Evolutionary conservation across 2,797 vertebrate genomes (phyloP).

Genomic region (Myotis pilosus): DNA sequence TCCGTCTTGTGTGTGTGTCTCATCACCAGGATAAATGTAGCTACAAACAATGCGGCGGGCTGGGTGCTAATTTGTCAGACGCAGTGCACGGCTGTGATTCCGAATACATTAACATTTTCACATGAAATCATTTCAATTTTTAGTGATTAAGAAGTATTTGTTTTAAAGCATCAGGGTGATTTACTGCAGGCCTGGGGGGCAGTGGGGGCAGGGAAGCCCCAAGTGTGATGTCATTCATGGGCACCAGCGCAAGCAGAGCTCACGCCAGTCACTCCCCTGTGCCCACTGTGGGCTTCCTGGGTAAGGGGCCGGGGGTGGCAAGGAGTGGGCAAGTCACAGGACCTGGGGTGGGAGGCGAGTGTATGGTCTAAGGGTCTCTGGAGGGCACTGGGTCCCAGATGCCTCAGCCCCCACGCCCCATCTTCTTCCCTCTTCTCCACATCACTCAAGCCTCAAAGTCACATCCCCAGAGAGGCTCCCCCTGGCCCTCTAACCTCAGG

Average conservation of each 20-base stretch:
- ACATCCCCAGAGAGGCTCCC: background rate
- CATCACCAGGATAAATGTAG: constrained; percentile 71
- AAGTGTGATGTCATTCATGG: background rate
- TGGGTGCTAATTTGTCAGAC: constrained; percentile 80
- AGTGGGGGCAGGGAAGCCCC: constrained; percentile 15
- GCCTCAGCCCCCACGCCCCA: background rate
- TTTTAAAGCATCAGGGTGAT: constrained; percentile 77
- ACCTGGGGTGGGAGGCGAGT: no score
- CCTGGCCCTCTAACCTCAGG: background rate
- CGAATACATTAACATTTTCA: constrained; percentile 84
- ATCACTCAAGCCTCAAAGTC: background rate
- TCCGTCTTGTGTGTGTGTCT: constrained; percentile 51
- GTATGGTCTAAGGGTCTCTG: background rate
- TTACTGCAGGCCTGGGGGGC: constrained; percentile 47
- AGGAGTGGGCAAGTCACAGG: background rate
- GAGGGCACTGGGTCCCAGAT: background rate
- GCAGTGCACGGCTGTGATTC: constrained; percentile 71
- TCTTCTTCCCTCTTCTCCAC: background rate
- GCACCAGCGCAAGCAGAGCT: background rate
- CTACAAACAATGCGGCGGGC: constrained; percentile 73
- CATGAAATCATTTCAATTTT: constrained; percentile 81
- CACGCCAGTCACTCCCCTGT: background rate
- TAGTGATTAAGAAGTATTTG: constrained; percentile 83
- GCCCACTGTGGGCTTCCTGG: background rate
- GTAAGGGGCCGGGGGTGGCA: background rate